Base-by-base conservation (phyloP, 2,888 invertebrate species). In the Tryphoninae sp. region DNA sequence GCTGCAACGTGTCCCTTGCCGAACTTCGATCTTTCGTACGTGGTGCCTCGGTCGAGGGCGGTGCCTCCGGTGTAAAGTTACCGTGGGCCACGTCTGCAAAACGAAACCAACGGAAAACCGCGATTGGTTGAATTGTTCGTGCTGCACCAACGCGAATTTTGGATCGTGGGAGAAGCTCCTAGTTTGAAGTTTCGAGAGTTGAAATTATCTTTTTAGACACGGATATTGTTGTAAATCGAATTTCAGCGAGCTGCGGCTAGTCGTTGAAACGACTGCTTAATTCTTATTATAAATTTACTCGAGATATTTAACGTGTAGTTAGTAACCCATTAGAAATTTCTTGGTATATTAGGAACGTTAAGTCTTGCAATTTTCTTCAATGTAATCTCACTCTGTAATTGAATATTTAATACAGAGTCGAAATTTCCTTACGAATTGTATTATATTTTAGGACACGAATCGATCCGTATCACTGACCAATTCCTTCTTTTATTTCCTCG, bases 51-150 rank as follows among this genome's bases (percentile, higher is more conserved):
- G 92, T 91, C 61, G 92, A 89, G 4, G 92, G 92, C 7, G 91
- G 91, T 7, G 88, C 86, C 87, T 94, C 94, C 55, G 92, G 92
- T 3, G 93, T 93, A 89, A 94, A 94, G 89, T 94, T 94, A 9
- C 94, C 94, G 82, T 92, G 92, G 22, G 94, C 94, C 16, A 93
- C 91, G 86, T 93, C 94, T 94, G 91, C 8, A 89, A 90, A 78
- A 82, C 59, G 51, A 73, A 68, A 33, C 16, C 58, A n/a, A 26
- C 40, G 33, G 64, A 19, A 71, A 78, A 75, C 67, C 55, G 59
- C 22, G 9, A 67, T 72, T 68, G 75, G 55, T 53, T 26, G 22
- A 23, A 68, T 11, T 61, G 7, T 19, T 55, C 69, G 45, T 67
- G 51, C 51, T 58, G 16, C 49, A 11, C 2, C 19, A 9, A 3